Evolutionary conservation across 2,797 vertebrate species (phyloP).

Genomic region (Hyperoplus lanceolatus): DNA sequence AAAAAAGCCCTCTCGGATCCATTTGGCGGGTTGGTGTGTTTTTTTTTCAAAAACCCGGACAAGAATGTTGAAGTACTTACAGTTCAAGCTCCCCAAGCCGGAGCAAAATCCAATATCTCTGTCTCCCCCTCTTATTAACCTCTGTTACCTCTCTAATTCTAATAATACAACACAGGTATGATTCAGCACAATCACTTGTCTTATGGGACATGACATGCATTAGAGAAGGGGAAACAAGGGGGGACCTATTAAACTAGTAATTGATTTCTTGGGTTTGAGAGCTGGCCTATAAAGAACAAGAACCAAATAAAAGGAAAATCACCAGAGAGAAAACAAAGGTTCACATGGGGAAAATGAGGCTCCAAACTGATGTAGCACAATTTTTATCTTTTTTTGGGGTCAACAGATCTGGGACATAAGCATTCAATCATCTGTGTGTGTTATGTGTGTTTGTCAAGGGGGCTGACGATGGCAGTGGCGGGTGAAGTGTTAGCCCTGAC

Average conservation of each 20-base stretch:
- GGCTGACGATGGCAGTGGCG: slow-evolving; percentile 25
- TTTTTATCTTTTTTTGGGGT: slow-evolving; percentile 55
- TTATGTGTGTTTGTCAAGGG: slow-evolving; percentile 2
- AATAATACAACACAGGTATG: slow-evolving; percentile 70
- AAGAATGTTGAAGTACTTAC: slow-evolving; percentile 53
- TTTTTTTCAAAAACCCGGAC: slow-evolving; percentile 26
- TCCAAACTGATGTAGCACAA: slow-evolving; percentile 52
- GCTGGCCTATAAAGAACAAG: no score
- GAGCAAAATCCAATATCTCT: slow-evolving; percentile 50
- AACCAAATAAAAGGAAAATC: slow-evolving; percentile 32
- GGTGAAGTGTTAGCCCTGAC: slow-evolving; percentile 37
- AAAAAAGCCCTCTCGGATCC: slow-evolving; percentile 17
- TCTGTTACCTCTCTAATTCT: slow-evolving; percentile 57
- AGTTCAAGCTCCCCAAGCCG: slow-evolving; percentile 37
- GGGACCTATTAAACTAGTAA: slow-evolving; percentile 40
- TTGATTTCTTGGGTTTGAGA: slow-evolving; percentile 18
- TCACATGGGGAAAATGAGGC: slow-evolving; percentile 58
- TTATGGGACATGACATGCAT: slow-evolving; percentile 75
- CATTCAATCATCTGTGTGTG: slow-evolving; percentile 5
- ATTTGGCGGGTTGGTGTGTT: slow-evolving; percentile 34
- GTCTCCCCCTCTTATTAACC: slow-evolving; percentile 28
- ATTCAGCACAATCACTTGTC: slow-evolving; percentile 70
- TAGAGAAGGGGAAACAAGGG: slow-evolving; percentile 2
- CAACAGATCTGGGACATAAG: slow-evolving; percentile 57
- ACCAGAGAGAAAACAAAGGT: slow-evolving; percentile 35